Conservation (phyloP, 2,113 vertebrate genomes). For the Poicephalus meyeri region DNA sequence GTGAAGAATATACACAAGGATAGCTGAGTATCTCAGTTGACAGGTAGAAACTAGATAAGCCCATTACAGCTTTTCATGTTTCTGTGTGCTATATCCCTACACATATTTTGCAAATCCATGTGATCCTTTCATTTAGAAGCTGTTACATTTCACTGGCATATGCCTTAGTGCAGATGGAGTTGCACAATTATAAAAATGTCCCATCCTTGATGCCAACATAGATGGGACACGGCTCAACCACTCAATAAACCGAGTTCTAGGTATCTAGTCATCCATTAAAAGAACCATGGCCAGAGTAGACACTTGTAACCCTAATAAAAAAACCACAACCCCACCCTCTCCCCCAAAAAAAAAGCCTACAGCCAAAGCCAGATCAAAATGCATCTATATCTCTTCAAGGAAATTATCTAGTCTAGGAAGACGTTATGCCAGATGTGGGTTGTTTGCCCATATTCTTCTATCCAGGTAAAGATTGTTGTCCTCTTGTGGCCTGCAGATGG, state of each 20-base stretch:
- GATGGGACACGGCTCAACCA: background rate
- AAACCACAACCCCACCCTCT: fast-evolving
- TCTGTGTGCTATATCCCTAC: background rate
- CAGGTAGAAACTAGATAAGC: background rate
- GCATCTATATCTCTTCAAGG: background rate
- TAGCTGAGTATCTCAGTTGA: fast-evolving
- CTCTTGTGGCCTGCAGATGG: background rate
- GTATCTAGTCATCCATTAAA: background rate
- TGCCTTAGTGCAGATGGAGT: background rate
- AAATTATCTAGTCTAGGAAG: background rate
- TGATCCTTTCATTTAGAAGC: background rate
- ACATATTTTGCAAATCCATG: background rate
- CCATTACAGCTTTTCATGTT: background rate
- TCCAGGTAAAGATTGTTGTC: background rate
- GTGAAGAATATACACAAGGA: background rate
- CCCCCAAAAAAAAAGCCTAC: fast-evolving
- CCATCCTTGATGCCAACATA: background rate
- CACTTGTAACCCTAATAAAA: background rate
- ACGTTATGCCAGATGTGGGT: background rate
- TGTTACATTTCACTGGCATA: background rate
- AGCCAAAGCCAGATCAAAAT: background rate
- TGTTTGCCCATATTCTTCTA: background rate
- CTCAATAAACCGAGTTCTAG: background rate
- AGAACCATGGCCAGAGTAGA: background rate
- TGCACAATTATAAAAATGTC: background rate